Evolutionary conservation across 1,140 invertebrate genomes (phyloP).

Genomic region (Archegozetes longisetosus): DNA sequence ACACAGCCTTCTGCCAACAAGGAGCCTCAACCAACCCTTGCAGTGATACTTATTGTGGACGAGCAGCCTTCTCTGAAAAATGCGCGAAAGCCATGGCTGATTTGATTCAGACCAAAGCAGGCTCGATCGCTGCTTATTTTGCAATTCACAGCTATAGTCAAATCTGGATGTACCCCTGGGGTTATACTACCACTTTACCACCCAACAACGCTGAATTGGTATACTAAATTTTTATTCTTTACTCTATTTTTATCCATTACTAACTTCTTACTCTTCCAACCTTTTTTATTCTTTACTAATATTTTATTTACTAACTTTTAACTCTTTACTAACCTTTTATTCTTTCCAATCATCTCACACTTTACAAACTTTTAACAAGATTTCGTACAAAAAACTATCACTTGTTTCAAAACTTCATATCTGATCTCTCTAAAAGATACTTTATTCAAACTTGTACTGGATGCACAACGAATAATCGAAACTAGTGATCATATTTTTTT

Average conservation of each 20-base stretch:
- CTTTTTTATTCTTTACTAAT: too few relatives aligned
- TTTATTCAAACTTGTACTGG: too few relatives aligned
- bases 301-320: too few relatives aligned
- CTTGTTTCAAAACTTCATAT: too few relatives aligned
- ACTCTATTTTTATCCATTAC: background rate
- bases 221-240: background rate
- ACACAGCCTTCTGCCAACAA: background rate
- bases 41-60: constrained; percentile 22
- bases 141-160: constrained; percentile 23
- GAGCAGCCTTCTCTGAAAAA: constrained; percentile 26
- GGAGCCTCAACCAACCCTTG: constrained; percentile 19
- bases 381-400: too few relatives aligned
- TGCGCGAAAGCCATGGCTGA: constrained; percentile 20
- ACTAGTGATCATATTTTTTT: too few relatives aligned
- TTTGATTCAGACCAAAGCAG: constrained; percentile 20
- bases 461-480: too few relatives aligned
- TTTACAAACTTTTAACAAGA: too few relatives aligned
- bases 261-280: too few relatives aligned
- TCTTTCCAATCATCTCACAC: too few relatives aligned
- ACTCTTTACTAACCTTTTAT: too few relatives aligned
- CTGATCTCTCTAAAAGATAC: too few relatives aligned
- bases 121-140: constrained; percentile 21
- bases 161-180: constrained; percentile 48
- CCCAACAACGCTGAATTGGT: constrained; percentile 26
- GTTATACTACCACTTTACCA: constrained; percentile 37